Conservation (phyloP, 2,113 vertebrate species). For the Ailurus styani region DNA sequence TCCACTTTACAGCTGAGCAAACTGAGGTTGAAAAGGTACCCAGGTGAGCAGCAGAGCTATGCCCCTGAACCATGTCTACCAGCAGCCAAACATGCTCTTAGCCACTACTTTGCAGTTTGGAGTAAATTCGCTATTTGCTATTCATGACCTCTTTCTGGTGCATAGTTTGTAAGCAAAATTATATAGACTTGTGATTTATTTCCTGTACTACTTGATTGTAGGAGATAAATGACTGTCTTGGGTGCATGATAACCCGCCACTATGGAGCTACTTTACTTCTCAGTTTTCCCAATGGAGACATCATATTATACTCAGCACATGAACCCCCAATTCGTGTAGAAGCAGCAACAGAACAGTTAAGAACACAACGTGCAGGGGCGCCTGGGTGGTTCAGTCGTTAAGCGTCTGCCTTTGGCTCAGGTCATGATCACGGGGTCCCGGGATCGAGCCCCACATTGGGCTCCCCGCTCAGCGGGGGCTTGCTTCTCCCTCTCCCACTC, state of each 20-base stretch:
- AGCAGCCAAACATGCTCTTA: background rate
- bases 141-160: too few species aligned
- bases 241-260: background rate
- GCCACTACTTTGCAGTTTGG: background rate
- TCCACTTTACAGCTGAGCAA: background rate
- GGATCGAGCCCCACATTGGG: too few species aligned
- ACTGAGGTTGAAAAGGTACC: background rate
- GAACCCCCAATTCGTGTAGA: rapidly evolving
- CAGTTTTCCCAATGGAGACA: background rate
- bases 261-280: background rate
- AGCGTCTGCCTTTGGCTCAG: too few species aligned
- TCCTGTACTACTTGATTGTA: background rate
- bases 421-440: too few species aligned
- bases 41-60: background rate
- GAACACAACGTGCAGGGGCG: too few species aligned
- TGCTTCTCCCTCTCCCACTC: too few species aligned
- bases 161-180: background rate
- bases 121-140: background rate
- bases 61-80: background rate
- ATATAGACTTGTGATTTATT: background rate
- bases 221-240: background rate
- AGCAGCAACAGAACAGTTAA: background rate
- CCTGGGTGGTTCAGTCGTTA: too few species aligned
- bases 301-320: background rate
- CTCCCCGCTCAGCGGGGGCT: too few species aligned